Percentiles rank a stretch among this genome's conserved stretches.
Evolutionary conservation across 2,797 vertebrate genomes (phyloP).

Genomic region (Arremon brunneinucha): DNA sequence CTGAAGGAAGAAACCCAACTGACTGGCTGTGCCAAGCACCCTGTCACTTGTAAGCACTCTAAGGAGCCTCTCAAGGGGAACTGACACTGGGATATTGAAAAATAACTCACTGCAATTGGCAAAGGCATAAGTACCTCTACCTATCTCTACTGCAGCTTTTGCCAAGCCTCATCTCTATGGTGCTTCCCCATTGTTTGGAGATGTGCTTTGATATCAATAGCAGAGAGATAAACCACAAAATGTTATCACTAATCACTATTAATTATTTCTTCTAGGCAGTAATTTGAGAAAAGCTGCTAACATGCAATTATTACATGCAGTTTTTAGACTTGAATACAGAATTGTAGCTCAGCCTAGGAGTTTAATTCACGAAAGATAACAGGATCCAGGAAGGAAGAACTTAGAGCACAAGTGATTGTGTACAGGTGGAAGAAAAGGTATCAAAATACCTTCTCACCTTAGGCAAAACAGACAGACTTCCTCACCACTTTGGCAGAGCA

Average conservation of each 20-base stretch:
- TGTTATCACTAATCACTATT: neutral
- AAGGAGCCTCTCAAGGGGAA: fast-evolving
- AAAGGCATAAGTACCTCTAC: neutral
- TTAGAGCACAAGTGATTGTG: neutral
- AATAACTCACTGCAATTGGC: neutral
- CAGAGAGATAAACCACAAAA: neutral
- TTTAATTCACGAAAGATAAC: neutral
- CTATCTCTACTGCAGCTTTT: neutral
- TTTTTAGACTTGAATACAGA: neutral
- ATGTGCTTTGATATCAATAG: neutral
- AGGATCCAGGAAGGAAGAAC: neutral
- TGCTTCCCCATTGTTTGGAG: neutral
- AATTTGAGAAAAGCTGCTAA: neutral
- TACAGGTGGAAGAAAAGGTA: neutral
- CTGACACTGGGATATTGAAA: neutral
- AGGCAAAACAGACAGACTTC: neutral
- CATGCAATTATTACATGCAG: neutral
- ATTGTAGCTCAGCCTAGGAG: neutral
- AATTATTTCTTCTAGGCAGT: neutral
- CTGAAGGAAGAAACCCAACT: neutral
- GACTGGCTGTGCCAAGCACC: neutral
- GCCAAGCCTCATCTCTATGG: neutral
- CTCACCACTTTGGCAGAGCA: fast-evolving
- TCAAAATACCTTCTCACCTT: neutral
- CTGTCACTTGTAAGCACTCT: neutral